Percentiles rank a stretch among this genome's conserved stretches.
phyloP scores from a whole-genome alignment of 2,797 vertebrate species.

The Pipistrellus nathusii region DNA sequence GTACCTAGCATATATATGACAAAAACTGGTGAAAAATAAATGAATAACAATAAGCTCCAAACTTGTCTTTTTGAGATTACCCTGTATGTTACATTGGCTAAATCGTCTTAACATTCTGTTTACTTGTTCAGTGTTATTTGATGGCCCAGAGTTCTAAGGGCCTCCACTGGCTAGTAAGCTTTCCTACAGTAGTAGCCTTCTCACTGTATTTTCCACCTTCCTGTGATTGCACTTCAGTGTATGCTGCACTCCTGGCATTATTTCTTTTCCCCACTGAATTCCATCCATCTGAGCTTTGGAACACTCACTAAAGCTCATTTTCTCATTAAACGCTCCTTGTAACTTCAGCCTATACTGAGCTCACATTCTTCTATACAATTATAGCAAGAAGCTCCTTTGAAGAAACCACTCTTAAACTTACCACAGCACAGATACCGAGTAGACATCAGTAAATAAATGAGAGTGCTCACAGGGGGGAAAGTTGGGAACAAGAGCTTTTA shows the following conservation, averaged over 20 bases:
- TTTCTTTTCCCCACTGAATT: background rate
- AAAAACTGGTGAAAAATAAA: background rate
- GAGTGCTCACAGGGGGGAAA: background rate
- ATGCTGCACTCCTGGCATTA: background rate
- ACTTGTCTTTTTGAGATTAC: background rate
- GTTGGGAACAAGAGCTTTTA: background rate
- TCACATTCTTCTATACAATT: background rate
- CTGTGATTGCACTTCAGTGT: background rate
- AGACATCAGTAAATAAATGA: background rate
- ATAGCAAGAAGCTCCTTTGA: background rate
- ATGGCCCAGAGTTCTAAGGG: background rate
- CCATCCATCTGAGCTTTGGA: background rate
- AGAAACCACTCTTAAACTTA: background rate
- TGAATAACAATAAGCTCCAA: background rate
- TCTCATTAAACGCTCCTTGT: background rate
- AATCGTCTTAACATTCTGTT: background rate
- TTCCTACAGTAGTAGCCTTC: fast-evolving
- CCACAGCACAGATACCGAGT: background rate
- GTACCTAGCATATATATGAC: background rate
- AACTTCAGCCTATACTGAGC: background rate
- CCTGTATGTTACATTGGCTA: background rate
- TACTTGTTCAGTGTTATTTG: too few species aligned
- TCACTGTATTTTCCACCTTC: background rate
- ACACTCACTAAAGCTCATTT: background rate
- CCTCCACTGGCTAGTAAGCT: background rate